Evolutionary conservation across 37 sponge, comb jelly and placozoan species (phyloP), one percentile per base, ranked within the genome.

Genomic region (Aplysina aerophoba): DNA sequence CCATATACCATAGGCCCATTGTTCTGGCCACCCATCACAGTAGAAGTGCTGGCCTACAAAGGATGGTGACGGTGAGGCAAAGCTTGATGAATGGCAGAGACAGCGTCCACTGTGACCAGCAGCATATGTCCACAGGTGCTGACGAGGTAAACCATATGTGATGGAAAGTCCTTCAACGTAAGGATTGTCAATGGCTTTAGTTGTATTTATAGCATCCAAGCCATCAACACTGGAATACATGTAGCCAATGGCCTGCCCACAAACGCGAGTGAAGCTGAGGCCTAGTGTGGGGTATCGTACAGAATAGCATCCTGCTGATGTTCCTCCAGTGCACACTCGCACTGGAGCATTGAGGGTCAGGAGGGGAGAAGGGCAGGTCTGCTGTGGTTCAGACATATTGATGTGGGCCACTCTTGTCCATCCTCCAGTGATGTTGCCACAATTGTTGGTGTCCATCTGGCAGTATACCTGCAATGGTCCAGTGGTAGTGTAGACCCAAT

Each of bases 381-480:
- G 35, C 28, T 69, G 35, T 30, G 71, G 30, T 6, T 27, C 33
- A 27, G 33, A 30, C 71, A 69, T 69, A 30, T 69, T 35, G 6
- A 69, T 69, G 71, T 69, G 71, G 30, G 34, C 71, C 34, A 69
- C 71, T 69, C 71, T 69, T 35, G 34, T 69, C 71, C 71, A 83
- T 22, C 66, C 83, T 44, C 55, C 56, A 41, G 50, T 16, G 41
- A 33, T 65, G 8, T 44, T 8, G n/a, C 83, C 56, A 83, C 83
- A 62, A 81, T 55, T 81, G 22, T 64, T 55, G 81, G 25, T 66
- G 61, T 69, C 33, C 71, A 69, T 69, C 15, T 27, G 11, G 71
- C 71, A 69, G 71, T 69, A 69, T 15, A 69, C 30, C 28, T 30
- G 27, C 17, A 30, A 6, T 16, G 33, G 17, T 30, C 4, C 33